Conservation (phyloP, 2,888 invertebrate species). For the Julus scanicus region DNA sequence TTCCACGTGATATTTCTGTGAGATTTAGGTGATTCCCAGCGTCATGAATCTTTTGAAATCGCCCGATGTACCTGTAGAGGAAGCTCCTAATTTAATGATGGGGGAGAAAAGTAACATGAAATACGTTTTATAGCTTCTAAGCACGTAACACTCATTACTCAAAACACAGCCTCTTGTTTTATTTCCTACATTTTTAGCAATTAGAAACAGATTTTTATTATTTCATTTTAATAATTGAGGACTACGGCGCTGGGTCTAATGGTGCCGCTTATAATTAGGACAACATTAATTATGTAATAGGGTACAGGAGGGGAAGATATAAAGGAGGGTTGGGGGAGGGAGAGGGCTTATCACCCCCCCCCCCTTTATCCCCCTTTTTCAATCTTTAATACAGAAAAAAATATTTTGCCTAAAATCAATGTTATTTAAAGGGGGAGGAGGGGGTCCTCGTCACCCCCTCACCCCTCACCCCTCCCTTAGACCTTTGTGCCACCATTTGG, state of each 20-base stretch:
- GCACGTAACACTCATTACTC: no score
- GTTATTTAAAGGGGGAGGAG: no score
- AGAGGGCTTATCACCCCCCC: neutral
- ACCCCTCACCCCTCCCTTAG: neutral
- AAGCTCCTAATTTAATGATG: no score
- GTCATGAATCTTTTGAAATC: no score
- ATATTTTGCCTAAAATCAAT: neutral
- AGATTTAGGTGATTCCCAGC: no score
- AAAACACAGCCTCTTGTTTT: neutral
- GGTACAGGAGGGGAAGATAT: no score
- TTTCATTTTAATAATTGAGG: neutral
- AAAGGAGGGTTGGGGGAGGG: no score
- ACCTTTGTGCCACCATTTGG: neutral
- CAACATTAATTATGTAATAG: neutral
- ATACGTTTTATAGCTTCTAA: no score
- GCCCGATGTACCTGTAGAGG: no score
- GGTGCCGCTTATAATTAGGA: neutral
- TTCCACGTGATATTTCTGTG: no score
- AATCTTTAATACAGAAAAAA: neutral
- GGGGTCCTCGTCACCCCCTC: neutral
- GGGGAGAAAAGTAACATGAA: no score
- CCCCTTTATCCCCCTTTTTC: neutral
- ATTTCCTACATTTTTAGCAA: neutral
- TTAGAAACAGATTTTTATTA: constrained; percentile 21
- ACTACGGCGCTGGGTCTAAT: neutral